phyloP scores from a whole-genome alignment of 2,797 vertebrate genomes.

The Anniella stebbinsi region DNA sequence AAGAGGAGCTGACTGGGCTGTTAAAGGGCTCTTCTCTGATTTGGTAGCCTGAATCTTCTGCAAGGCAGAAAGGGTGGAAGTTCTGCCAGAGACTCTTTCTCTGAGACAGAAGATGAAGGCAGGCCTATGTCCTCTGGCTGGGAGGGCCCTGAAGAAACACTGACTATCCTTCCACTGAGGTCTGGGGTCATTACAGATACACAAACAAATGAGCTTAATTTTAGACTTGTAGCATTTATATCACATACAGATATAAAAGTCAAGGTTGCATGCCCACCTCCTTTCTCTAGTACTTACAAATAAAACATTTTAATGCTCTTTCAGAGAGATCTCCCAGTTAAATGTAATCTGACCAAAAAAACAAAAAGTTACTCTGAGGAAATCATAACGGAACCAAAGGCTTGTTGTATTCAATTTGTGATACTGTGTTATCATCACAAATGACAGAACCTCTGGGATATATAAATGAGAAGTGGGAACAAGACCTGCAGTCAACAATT shows the following conservation, averaged over 20 bases:
- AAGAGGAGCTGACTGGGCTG: no score
- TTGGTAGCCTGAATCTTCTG: no score
- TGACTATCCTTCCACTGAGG: no score
- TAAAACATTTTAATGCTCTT: background rate
- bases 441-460: background rate
- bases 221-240: background rate
- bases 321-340: background rate
- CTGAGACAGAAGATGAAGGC: no score
- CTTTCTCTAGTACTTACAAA: background rate
- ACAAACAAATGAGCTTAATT: background rate
- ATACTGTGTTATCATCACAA: background rate
- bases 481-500: background rate
- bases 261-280: background rate
- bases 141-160: no score
- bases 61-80: no score
- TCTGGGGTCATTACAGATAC: background rate
- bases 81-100: no score
- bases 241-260: background rate
- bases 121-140: no score
- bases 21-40: no score
- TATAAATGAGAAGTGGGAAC: background rate
- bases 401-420: background rate
- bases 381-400: slow-evolving; percentile 8
- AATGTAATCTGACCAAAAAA: background rate
- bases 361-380: background rate